Percentiles rank a stretch among this genome's conserved stretches.
Conservation (phyloP, 2,113 vertebrate species). For the Eulacestoma nigropectus region DNA sequence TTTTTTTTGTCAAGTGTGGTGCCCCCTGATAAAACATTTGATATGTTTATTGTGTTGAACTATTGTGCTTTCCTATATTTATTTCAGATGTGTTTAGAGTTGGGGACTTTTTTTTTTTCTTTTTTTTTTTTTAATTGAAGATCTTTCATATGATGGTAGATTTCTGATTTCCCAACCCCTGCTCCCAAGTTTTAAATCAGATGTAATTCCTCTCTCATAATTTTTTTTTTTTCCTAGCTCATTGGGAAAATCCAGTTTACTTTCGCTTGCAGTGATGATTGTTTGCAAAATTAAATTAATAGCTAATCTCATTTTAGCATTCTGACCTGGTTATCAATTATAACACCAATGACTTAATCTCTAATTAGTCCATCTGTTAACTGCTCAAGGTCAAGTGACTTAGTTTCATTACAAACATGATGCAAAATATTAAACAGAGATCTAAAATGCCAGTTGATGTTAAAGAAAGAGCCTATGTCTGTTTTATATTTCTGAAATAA, state of each 20-base stretch:
- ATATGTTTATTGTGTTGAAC: neutral
- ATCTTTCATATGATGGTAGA: neutral
- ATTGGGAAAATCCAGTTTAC: neutral
- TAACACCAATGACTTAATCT: neutral
- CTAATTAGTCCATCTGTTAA: constrained; percentile 15
- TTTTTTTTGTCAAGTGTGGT: neutral
- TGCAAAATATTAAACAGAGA: neutral
- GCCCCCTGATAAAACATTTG: neutral
- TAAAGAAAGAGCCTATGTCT: neutral
- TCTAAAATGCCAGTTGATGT: neutral
- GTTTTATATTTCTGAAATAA: neutral
- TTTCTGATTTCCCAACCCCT: neutral
- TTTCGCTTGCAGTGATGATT: neutral
- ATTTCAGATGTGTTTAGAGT: neutral
- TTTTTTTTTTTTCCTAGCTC: neutral
- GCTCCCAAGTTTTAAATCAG: neutral
- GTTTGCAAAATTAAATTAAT: neutral
- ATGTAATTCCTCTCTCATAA: neutral
- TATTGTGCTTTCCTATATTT: neutral
- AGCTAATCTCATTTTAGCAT: neutral
- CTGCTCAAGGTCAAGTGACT: neutral
- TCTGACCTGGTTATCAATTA: constrained; percentile 9
- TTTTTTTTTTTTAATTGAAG: neutral
- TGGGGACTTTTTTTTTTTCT: neutral
- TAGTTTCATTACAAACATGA: neutral